Percentiles rank a stretch among this genome's conserved stretches.
Conservation (phyloP, 2,797 vertebrate genomes). For the Danio aesculapii region DNA sequence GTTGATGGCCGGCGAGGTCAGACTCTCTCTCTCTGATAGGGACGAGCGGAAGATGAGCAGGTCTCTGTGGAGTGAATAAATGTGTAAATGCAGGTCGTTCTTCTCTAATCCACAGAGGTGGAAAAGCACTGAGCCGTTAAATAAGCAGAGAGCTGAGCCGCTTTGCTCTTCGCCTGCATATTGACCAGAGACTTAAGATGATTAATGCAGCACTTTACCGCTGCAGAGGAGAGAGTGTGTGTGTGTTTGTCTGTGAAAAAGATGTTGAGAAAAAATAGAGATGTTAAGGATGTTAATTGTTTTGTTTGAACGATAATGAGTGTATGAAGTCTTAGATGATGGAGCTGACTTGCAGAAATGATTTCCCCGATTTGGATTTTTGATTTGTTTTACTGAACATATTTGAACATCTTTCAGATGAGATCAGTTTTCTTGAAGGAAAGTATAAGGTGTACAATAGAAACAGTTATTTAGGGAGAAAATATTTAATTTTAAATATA, state of each 20-base stretch:
- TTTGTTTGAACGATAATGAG: slow-evolving; percentile 52
- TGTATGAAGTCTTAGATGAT: slow-evolving; percentile 40
- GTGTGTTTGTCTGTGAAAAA: slow-evolving; percentile 9
- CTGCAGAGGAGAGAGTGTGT: slow-evolving; percentile 28
- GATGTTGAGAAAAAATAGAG: slow-evolving; percentile 18
- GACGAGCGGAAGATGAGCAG: slow-evolving; percentile 59
- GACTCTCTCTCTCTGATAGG: slow-evolving; percentile 49
- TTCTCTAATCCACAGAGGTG: slow-evolving; percentile 68
- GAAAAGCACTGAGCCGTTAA: slow-evolving; percentile 66
- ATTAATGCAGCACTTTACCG: slow-evolving; percentile 66
- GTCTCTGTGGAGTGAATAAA: slow-evolving; percentile 65
- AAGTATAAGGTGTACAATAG: background rate
- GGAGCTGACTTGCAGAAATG: background rate
- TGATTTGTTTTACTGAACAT: background rate
- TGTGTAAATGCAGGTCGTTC: slow-evolving; percentile 66
- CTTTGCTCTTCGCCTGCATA: slow-evolving; percentile 64
- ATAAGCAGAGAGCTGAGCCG: slow-evolving; percentile 67
- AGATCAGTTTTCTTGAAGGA: background rate
- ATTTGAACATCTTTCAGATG: background rate
- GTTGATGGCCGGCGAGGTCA: slow-evolving; percentile 54
- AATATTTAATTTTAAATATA: no score
- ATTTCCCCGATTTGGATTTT: background rate
- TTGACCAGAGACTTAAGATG: slow-evolving; percentile 69
- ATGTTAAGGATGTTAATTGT: slow-evolving; percentile 60
- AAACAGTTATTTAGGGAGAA: background rate